Conservation (phyloP, 92 coral and sea anemone genomes). For the Porites evermanni region DNA sequence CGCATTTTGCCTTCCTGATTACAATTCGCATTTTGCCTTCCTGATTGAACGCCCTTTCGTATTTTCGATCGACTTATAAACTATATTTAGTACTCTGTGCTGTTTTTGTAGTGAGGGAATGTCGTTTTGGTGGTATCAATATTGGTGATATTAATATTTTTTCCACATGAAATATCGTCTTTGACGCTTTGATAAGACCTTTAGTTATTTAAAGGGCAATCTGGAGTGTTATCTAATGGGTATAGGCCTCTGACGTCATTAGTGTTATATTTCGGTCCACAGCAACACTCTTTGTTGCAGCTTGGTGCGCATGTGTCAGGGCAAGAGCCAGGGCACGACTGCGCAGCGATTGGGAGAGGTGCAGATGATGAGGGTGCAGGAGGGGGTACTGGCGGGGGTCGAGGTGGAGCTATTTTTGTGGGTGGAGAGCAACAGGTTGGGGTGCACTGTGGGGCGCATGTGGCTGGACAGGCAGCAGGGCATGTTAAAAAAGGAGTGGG, state of each 20-base stretch:
- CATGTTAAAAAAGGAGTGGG: slow-evolving; percentile 20
- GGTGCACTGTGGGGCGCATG: slow-evolving; percentile 46
- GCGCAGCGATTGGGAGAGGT: slow-evolving; percentile 27
- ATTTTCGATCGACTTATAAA: too few relatives aligned
- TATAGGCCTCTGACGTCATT: slow-evolving; percentile 38
- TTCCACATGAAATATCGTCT: background rate
- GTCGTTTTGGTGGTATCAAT: too few relatives aligned
- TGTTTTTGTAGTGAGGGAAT: too few relatives aligned
- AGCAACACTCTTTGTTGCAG: slow-evolving; percentile 81
- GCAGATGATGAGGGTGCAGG: slow-evolving; percentile 1
- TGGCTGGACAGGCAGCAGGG: slow-evolving; percentile 44
- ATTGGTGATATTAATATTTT: too few relatives aligned
- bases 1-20: background rate
- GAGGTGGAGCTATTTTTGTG: slow-evolving; percentile 7
- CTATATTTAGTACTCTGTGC: too few relatives aligned
- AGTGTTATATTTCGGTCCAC: slow-evolving; percentile 48
- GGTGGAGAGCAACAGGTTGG: slow-evolving; percentile 32
- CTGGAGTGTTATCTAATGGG: slow-evolving; percentile 40
- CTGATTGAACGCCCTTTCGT: too few relatives aligned
- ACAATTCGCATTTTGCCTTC: background rate
- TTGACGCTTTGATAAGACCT: background rate
- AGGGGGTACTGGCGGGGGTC: slow-evolving; percentile 4
- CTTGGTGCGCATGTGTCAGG: slow-evolving; percentile 81
- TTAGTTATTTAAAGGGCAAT: slow-evolving; percentile 17
- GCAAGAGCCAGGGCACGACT: slow-evolving; percentile 67